Percentiles rank a stretch among this genome's conserved stretches.
phyloP scores from a whole-genome alignment of 1,140 invertebrate genomes.

The Hycleus phaleratus region DNA sequence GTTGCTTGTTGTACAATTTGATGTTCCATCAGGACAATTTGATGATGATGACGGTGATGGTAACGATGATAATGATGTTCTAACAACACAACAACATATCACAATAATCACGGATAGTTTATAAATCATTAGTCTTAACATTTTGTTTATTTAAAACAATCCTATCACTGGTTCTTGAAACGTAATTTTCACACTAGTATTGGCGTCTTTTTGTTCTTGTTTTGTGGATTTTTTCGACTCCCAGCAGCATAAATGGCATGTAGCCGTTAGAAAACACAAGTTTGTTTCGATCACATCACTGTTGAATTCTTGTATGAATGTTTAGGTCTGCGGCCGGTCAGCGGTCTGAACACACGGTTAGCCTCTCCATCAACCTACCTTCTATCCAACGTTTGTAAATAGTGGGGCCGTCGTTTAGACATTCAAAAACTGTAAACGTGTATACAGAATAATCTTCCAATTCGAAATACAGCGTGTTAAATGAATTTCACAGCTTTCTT shows the following conservation, averaged over 20 bases:
- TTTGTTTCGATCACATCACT: conserved; percentile 15
- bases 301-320: conserved; percentile 9
- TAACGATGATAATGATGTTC: no score
- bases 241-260: background rate
- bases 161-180: no score
- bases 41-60: no score
- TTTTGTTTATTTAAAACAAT: conserved; percentile 1
- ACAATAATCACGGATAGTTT: conserved; percentile 1
- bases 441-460: no score
- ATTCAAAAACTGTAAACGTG: no score
- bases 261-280: background rate
- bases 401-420: conserved; percentile 1
- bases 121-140: background rate
- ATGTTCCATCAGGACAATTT: no score
- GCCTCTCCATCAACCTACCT: conserved; percentile 13
- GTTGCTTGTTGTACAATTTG: no score
- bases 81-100: background rate
- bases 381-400: background rate
- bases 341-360: conserved; percentile 10
- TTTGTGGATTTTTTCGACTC: no score
- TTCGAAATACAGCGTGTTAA: no score
- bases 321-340: conserved; percentile 12
- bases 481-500: no score
- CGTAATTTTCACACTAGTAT: no score
- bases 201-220: no score